phyloP scores from a whole-genome alignment of 2,113 vertebrate species.

The Trinectes maculatus region DNA sequence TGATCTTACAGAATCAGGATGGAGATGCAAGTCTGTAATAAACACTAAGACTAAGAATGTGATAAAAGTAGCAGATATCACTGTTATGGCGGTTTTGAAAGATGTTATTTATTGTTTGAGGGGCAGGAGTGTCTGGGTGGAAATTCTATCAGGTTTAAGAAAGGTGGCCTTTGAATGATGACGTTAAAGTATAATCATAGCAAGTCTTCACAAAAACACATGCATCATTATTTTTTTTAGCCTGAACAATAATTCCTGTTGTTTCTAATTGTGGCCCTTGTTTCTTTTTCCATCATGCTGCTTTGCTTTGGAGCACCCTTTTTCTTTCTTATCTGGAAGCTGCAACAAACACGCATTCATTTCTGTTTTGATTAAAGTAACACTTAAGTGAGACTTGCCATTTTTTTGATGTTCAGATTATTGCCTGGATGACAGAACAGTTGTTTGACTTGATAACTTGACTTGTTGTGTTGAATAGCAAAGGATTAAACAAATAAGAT shows the following conservation, averaged over 20 bases:
- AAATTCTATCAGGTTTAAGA: conserved; percentile 35
- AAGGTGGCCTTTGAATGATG: conserved; percentile 55
- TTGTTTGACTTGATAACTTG: not conserved
- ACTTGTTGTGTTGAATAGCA: not conserved
- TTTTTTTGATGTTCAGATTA: not conserved
- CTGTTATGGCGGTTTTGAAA: conserved; percentile 61
- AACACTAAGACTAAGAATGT: conserved; percentile 72
- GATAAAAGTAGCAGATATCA: conserved; percentile 76
- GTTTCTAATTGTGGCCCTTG: conserved; percentile 12
- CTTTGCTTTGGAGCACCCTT: not conserved
- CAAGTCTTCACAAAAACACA: conserved; percentile 5
- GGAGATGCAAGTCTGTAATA: conserved; percentile 16
- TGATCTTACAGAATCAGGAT: conserved; percentile 25
- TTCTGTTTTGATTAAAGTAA: not conserved
- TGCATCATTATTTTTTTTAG: conserved; percentile 4
- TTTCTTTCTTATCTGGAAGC: not conserved
- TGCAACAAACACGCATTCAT: not conserved
- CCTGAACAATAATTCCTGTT: conserved; percentile 21
- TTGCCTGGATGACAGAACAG: not conserved
- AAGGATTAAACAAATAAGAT: not conserved
- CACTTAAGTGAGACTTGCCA: not conserved
- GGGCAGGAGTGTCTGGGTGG: conserved; percentile 22
- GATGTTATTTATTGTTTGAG: conserved; percentile 72
- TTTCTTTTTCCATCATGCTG: conserved; percentile 4
- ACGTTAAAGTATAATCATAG: conserved; percentile 25